Conservation (phyloP, 2,113 vertebrate genomes). For the Pionites leucogaster region DNA sequence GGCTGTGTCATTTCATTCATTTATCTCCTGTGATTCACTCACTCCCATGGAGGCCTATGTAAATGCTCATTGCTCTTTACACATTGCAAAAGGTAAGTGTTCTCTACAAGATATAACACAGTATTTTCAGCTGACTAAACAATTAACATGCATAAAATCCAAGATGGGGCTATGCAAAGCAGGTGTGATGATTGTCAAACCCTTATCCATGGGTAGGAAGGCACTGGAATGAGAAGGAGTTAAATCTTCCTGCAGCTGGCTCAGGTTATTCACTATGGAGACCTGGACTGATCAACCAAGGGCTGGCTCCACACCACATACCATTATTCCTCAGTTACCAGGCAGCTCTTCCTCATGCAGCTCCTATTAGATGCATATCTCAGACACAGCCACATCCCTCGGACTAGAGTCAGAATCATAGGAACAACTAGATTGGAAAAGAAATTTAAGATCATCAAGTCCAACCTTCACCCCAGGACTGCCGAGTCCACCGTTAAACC, state of each 20-base stretch:
- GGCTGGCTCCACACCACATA: background rate
- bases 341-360: background rate
- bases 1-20: background rate
- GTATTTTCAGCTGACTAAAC: background rate
- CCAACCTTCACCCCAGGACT: background rate
- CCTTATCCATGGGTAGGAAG: background rate
- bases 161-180: background rate
- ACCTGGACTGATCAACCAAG: rapidly evolving
- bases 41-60: background rate
- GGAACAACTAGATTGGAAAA: background rate
- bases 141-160: background rate
- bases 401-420: background rate
- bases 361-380: background rate
- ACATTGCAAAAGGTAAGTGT: background rate
- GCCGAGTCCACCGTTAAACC: background rate
- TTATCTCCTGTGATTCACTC: constrained; percentile 2
- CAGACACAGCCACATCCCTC: background rate
- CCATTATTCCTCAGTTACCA: background rate
- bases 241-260: background rate
- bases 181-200: background rate
- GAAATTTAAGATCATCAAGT: background rate
- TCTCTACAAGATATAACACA: background rate
- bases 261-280: background rate
- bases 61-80: background rate
- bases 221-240: background rate